Conservation (phyloP, 2,113 vertebrate species). For the Anarrhichthys ocellatus region DNA sequence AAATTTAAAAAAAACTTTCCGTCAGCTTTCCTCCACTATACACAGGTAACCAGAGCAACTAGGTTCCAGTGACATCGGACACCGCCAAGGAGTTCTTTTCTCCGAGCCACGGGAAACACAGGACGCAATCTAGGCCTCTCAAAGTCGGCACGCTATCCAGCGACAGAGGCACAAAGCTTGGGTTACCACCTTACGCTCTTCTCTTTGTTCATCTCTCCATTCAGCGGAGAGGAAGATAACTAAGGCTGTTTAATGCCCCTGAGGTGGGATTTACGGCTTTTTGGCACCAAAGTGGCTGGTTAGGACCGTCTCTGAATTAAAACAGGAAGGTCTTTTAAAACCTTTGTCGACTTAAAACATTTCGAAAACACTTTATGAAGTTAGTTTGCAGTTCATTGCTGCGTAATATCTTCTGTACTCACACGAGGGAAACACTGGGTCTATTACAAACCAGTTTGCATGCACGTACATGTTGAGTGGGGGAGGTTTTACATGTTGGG, state of each 20-base stretch:
- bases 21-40: constrained; percentile 17
- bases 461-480: not conserved
- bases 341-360: constrained; percentile 13
- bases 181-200: constrained; percentile 71
- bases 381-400: constrained; percentile 8
- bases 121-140: constrained; percentile 71
- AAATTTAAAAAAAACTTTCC: constrained; percentile 1
- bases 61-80: constrained; percentile 67
- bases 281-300: constrained; percentile 50
- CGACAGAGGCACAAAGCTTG: constrained; percentile 66
- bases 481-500: constrained; percentile 14
- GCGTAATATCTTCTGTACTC: not conserved
- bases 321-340: constrained; percentile 45
- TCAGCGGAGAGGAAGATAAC: constrained; percentile 64
- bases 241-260: constrained; percentile 67
- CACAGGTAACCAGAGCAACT: constrained; percentile 69
- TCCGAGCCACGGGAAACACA: constrained; percentile 69
- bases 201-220: constrained; percentile 74
- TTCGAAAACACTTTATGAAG: constrained; percentile 19
- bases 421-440: constrained; percentile 1
- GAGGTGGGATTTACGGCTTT: constrained; percentile 67
- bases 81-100: constrained; percentile 69
- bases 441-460: constrained; percentile 1
- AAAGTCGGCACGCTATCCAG: constrained; percentile 72
- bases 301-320: constrained; percentile 37